Evolutionary conservation across 2,797 vertebrate species (phyloP).

Genomic region (Lerista edwardsae): DNA sequence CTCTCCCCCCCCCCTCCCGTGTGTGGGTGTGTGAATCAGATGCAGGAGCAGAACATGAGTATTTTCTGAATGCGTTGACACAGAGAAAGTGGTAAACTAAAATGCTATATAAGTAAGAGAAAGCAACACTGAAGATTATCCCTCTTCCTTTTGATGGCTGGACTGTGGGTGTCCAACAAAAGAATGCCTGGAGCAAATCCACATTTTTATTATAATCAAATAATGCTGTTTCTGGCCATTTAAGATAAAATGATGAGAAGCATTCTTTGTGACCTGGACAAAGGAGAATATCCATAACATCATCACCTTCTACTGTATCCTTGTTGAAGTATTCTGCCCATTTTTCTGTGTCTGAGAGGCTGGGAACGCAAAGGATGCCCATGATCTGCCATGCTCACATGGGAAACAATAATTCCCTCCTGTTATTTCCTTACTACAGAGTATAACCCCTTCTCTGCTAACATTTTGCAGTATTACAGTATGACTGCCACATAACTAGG

Average conservation of each 20-base stretch:
- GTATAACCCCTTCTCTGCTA: too few species aligned
- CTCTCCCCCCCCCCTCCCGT: too few species aligned
- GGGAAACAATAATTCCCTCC: too few species aligned
- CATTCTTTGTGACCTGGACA: not conserved
- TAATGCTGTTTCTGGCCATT: not conserved
- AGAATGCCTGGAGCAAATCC: not conserved
- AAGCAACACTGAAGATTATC: too few species aligned
- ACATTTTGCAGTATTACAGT: too few species aligned
- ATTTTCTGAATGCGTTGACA: not conserved
- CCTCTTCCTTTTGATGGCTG: not conserved
- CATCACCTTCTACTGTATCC: not conserved
- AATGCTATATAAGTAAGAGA: too few species aligned
- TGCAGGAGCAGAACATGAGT: too few species aligned
- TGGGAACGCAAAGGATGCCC: too few species aligned
- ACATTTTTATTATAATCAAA: not conserved
- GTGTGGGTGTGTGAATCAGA: too few species aligned
- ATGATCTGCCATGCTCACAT: too few species aligned
- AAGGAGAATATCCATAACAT: not conserved
- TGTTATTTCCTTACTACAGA: too few species aligned
- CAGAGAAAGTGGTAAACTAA: not conserved
- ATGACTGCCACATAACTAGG: too few species aligned
- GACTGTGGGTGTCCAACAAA: not conserved
- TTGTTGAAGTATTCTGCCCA: not conserved
- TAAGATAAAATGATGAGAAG: not conserved
- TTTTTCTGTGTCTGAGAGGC: not conserved